A percentile compares a stretch with the other conserved stretches of the same genome.
Evolutionary conservation across 2,797 vertebrate genomes (phyloP).

Genomic region (Paratrypauchen microcephalus): DNA sequence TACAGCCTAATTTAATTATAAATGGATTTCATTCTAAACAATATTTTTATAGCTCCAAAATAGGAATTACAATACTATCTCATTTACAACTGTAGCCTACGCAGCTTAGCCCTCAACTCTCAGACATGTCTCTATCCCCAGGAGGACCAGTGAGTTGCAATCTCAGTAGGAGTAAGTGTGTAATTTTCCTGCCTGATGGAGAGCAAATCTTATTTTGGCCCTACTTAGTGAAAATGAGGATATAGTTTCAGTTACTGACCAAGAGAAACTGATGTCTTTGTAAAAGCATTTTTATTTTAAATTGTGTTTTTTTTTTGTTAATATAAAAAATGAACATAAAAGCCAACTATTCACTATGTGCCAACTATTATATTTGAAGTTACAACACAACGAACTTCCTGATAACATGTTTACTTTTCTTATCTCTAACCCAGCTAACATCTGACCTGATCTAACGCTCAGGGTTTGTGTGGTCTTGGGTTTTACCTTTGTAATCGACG

Average conservation of each 20-base stretch:
- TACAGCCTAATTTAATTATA: no score
- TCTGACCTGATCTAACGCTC: background rate
- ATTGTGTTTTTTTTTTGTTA: background rate
- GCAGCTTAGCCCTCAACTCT: slow-evolving; percentile 5
- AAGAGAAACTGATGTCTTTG: background rate
- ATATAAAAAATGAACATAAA: background rate
- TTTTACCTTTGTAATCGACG: slow-evolving; percentile 89
- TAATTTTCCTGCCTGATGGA: slow-evolving; percentile 11
- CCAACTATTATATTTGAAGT: background rate
- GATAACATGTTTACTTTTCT: slow-evolving; percentile 1
- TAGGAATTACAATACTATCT: no score
- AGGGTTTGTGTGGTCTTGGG: slow-evolving; percentile 7
- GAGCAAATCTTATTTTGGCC: background rate
- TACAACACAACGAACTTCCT: background rate
- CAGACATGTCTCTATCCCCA: slow-evolving; percentile 2
- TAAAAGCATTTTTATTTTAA: background rate
- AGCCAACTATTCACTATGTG: background rate
- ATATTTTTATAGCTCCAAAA: no score
- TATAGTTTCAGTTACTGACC: background rate
- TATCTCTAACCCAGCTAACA: background rate
- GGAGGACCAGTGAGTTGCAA: slow-evolving; percentile 5
- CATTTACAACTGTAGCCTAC: no score
- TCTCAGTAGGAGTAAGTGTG: slow-evolving; percentile 12
- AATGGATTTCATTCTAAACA: no score
- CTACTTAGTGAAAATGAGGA: slow-evolving; percentile 7